phyloP scores from a whole-genome alignment of 2,888 invertebrate genomes.

The Drosophila pseudotalamancana region DNA sequence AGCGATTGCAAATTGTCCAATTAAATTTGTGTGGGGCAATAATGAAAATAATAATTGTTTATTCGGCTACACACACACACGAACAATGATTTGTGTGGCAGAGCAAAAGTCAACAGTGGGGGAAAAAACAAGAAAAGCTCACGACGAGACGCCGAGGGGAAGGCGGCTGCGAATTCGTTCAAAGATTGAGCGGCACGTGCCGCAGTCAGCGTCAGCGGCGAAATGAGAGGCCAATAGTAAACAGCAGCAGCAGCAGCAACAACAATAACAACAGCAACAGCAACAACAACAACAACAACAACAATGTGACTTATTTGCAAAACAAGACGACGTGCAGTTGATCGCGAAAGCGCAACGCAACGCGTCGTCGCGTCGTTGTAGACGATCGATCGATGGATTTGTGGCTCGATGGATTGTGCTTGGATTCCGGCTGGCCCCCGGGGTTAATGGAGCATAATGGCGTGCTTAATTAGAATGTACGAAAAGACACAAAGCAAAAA shows the following conservation, averaged over 20 bases:
- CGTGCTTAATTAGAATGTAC: constrained; percentile 62
- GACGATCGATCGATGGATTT: constrained; percentile 43
- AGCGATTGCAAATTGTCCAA: constrained; percentile 32
- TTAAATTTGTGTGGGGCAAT: constrained; percentile 34
- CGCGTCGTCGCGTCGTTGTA: background rate
- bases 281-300: constrained; percentile 13
- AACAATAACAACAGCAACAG: constrained; percentile 20
- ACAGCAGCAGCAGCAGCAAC: constrained; percentile 18
- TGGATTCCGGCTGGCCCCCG: constrained; percentile 31
- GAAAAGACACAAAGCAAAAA: constrained; percentile 25
- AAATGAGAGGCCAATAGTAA: constrained; percentile 62
- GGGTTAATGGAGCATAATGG: constrained; percentile 77
- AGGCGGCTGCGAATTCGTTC: constrained; percentile 50
- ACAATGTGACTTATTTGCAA: constrained; percentile 42
- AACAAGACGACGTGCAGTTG: constrained; percentile 73
- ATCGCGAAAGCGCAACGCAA: constrained; percentile 63
- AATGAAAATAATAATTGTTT: constrained; percentile 41
- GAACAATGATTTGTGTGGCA: constrained; percentile 21
- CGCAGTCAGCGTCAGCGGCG: constrained; percentile 54
- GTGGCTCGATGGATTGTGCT: constrained; percentile 6
- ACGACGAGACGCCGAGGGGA: constrained; percentile 4
- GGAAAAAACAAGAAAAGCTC: constrained; percentile 43
- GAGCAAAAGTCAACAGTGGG: constrained; percentile 58
- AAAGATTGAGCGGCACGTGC: constrained; percentile 74
- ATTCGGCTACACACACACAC: constrained; percentile 15